Conservation (phyloP, 1,140 invertebrate genomes). For the Penaeus indicus region DNA sequence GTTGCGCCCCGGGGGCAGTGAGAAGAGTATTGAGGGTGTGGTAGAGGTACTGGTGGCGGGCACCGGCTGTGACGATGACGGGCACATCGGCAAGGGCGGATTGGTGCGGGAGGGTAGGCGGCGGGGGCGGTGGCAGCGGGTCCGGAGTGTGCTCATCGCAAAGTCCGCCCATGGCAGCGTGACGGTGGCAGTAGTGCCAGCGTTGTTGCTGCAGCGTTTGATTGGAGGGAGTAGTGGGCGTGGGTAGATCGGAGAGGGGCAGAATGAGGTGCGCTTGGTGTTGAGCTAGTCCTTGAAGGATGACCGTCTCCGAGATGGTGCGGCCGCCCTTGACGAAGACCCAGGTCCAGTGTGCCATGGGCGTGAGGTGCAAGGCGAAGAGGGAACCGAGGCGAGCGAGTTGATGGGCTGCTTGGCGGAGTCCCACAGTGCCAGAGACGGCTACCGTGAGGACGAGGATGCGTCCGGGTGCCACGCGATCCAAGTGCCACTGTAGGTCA, state of each 20-base stretch:
- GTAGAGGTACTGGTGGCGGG: slow-evolving; percentile 57
- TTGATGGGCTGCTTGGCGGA: slow-evolving; percentile 34
- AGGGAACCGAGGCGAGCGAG: slow-evolving; percentile 49
- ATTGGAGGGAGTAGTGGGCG: background rate
- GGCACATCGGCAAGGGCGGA: slow-evolving; percentile 46
- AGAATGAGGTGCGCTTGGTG: slow-evolving; percentile 33
- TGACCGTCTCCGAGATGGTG: slow-evolving; percentile 59
- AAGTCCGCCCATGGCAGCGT: slow-evolving; percentile 56
- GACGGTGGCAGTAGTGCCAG: slow-evolving; percentile 43
- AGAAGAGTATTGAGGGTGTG: slow-evolving; percentile 52
- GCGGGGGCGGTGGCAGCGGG: slow-evolving; percentile 42
- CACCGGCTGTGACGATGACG: slow-evolving; percentile 55
- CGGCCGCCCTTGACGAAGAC: slow-evolving; percentile 64
- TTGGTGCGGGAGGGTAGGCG: slow-evolving; percentile 38
- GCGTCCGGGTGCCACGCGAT: slow-evolving; percentile 45
- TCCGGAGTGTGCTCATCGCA: slow-evolving; percentile 45
- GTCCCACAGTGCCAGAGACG: slow-evolving; percentile 51
- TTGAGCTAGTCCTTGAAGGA: slow-evolving; percentile 4
- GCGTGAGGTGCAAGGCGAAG: slow-evolving; percentile 51
- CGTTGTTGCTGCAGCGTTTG: background rate
- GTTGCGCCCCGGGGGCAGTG: slow-evolving; percentile 41
- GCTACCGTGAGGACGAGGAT: slow-evolving; percentile 47
- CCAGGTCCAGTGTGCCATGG: slow-evolving; percentile 63
- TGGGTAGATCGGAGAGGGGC: slow-evolving; percentile 15
- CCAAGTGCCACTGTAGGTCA: slow-evolving; percentile 59